Base-by-base conservation (phyloP, 2,113 vertebrate species). In the Bombycilla garrulus region DNA sequence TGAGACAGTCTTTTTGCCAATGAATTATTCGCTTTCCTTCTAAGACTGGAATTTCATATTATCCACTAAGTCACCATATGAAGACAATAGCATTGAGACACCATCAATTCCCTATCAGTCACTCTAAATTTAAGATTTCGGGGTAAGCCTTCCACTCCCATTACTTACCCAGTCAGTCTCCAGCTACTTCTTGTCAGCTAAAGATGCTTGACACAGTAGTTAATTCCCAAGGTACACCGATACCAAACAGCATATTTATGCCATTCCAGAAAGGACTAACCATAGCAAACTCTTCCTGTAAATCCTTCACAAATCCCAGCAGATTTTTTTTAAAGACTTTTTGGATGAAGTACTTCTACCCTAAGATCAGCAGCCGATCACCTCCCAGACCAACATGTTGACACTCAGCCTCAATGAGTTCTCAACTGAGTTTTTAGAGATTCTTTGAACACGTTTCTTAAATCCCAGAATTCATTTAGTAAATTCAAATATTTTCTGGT, bases 381-480 rank as follows among this genome's bases (percentile, higher is more conserved):
- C n/a, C 38, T 82, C 93, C 25, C 54, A 88, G 36, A 76, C 20
- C 11, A 65, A 25, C 6, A 11, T 9, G 5, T 40, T 42, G 14
- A 53, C 26, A 42, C 6, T 45, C 19, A 38, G 33, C 4, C 33
- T 78, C 19, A 58, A 2, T 0, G 0, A 45, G 10, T 23, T 94
- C n/a, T 53, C 17, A 4, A 7, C 69, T 87, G 25, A 74, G 28
- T 74, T 36, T 71, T 38, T 10, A 26, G 10, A 10, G 13, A 67
- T 72, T 64, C 57, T 72, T 81, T 73, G 38, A 38, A 38, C 38
- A 38, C 38, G 12, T 38, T 38, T 38, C 40, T 81, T 56, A 67
- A 50, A 83, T 36, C 22, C 47, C 29, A 80, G 40, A 67, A 67
- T 93, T 48, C 2, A 50, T 62, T 85, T 69, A 65, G 10, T n/a